These are phyloP conservation scores for Dromococcyx pavoninus DNA, from an alignment of 2,797 vertebrate genomes.

Conservation along the genomic window DNA sequence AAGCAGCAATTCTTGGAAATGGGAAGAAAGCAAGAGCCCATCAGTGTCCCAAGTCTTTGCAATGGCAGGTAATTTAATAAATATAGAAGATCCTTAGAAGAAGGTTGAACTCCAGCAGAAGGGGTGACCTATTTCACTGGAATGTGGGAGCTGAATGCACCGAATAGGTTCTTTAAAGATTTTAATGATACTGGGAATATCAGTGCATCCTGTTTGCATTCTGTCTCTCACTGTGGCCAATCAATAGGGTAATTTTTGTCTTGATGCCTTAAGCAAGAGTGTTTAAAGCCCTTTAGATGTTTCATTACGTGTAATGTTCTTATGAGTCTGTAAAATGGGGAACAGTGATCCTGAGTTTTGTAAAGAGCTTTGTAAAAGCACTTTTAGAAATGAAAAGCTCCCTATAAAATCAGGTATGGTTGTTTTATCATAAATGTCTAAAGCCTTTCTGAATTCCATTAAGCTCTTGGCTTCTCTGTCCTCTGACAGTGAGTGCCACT, in stretches of 20 bases:
- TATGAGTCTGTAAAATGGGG: slow-evolving; percentile 18
- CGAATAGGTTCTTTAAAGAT: background rate
- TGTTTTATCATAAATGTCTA: slow-evolving; percentile 42
- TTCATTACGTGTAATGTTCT: slow-evolving; percentile 24
- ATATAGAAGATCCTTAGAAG: background rate
- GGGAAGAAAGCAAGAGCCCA: background rate
- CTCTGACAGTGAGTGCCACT: background rate
- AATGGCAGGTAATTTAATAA: background rate
- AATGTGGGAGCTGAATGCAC: background rate
- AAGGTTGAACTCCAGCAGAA: background rate
- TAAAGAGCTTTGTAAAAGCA: slow-evolving; percentile 44
- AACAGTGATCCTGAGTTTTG: background rate
- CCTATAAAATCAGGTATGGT: slow-evolving; percentile 36
- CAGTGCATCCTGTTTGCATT: background rate
- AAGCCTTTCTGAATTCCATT: slow-evolving; percentile 24
- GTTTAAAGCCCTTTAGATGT: slow-evolving; percentile 30
- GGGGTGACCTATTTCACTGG: background rate
- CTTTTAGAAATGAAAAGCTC: slow-evolving; percentile 32
- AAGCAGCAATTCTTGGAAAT: background rate
- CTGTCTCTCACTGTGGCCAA: background rate
- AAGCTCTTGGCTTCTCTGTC: slow-evolving; percentile 13
- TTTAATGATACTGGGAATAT: background rate
- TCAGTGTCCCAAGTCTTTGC: background rate
- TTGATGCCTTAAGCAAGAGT: slow-evolving; percentile 8
- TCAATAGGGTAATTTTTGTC: slow-evolving; percentile 23